A percentile compares a stretch with the other conserved stretches of the same genome.
Conservation (phyloP, 2,113 vertebrate species). For the Heteronetta atricapilla region DNA sequence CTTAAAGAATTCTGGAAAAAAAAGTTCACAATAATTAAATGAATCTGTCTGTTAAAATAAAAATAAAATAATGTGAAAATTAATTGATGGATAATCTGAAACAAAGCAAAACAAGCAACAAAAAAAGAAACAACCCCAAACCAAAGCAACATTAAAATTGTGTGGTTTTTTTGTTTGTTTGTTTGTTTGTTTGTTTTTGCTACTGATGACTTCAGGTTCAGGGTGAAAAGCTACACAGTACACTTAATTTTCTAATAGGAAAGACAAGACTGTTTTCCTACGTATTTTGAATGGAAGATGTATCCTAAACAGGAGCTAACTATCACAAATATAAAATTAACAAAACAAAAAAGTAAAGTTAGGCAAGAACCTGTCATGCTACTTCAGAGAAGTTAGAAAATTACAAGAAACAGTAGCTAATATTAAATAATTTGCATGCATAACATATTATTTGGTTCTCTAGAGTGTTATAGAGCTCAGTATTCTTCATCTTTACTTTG, state of each 20-base stretch:
- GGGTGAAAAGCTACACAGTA: neutral
- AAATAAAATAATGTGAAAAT: neutral
- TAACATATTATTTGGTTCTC: too few species aligned
- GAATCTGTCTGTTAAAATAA: neutral
- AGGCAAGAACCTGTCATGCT: neutral
- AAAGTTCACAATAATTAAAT: neutral
- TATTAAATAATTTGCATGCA: neutral
- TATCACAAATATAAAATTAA: neutral
- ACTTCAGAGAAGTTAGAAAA: neutral
- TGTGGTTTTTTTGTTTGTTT: neutral
- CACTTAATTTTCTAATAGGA: neutral
- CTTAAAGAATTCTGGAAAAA: neutral
- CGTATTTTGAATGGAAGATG: neutral
- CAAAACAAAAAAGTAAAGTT: neutral
- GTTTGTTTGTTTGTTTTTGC: neutral
- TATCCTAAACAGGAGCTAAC: neutral
- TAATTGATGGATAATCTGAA: neutral
- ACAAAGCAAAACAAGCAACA: neutral
- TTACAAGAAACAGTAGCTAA: neutral
- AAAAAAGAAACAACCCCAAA: neutral
- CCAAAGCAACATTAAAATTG: neutral
- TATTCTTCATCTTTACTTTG: neutral
- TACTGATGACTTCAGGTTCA: neutral
- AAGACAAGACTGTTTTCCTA: neutral
- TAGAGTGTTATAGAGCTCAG: neutral